Evolutionary conservation across 2,113 vertebrate genomes (phyloP).

Genomic region (Cinclus cinclus): DNA sequence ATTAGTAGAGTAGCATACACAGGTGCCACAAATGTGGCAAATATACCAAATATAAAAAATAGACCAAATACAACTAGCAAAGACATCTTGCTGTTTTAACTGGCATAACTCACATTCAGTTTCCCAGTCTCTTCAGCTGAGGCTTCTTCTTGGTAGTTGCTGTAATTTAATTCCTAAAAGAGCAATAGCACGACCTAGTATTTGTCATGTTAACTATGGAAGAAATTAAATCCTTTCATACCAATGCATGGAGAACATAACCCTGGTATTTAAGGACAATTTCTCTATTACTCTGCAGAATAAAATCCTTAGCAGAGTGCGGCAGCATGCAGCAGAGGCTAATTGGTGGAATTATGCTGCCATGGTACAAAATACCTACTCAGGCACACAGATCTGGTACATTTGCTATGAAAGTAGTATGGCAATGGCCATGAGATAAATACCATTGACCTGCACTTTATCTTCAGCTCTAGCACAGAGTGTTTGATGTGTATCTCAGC

Average conservation of each 20-base stretch:
- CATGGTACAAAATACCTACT: not conserved
- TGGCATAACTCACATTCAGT: not conserved
- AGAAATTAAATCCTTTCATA: constrained; percentile 1
- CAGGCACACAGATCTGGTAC: not conserved
- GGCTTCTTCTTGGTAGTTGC: not conserved
- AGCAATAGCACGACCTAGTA: not conserved
- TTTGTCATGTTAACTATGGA: not conserved
- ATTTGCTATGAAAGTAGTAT: not conserved
- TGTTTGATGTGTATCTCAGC: not conserved
- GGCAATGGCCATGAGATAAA: not conserved
- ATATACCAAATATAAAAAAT: not conserved
- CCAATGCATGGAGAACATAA: constrained; percentile 56
- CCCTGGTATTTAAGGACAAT: constrained; percentile 48
- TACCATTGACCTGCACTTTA: accelerated
- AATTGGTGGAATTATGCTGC: not conserved
- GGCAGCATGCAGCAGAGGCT: not conserved
- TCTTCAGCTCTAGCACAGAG: not conserved
- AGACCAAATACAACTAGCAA: not conserved
- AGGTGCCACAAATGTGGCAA: not conserved
- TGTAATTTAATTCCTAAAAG: not conserved
- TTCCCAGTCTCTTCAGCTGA: not conserved
- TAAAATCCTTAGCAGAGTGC: not conserved
- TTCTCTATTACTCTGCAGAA: not conserved
- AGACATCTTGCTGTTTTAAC: not conserved
- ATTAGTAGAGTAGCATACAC: not conserved